These are phyloP conservation scores for Antennarius maculatus DNA, from an alignment of 2,797 vertebrate species.

Conservation along the genomic window DNA sequence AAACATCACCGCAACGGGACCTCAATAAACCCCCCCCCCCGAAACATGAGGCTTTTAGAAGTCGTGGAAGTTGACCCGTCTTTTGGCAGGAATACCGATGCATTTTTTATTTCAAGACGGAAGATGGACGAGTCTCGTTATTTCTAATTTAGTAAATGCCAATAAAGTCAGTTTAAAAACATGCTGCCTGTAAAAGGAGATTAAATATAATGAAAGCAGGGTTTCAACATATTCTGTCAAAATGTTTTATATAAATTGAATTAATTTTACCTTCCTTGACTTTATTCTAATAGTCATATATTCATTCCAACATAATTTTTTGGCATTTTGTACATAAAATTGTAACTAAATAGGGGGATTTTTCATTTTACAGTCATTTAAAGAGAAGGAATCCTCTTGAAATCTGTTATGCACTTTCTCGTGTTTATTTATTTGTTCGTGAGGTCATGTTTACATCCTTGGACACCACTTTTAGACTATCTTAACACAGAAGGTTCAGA, in stretches of 20 bases:
- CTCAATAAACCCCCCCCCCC: constrained; percentile 37
- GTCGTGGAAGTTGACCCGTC: constrained; percentile 24
- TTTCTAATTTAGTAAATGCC: constrained; percentile 19
- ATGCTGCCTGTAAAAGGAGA: too few species aligned
- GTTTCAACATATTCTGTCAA: neutral
- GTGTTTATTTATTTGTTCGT: neutral
- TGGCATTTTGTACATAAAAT: neutral
- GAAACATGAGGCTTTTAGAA: constrained; percentile 35
- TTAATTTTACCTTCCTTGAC: neutral
- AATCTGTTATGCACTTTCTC: neutral
- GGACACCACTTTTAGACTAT: neutral
- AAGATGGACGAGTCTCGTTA: constrained; percentile 16
- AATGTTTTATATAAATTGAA: too few species aligned
- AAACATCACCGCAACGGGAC: constrained; percentile 22
- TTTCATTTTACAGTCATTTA: neutral
- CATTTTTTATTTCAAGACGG: constrained; percentile 20
- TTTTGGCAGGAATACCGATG: constrained; percentile 12
- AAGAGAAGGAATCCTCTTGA: neutral
- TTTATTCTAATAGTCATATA: too few species aligned
- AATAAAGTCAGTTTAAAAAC: constrained; percentile 6
- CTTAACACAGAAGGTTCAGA: constrained; percentile 21
- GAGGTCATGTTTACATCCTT: constrained; percentile 7
- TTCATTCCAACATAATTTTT: neutral
- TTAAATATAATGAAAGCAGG: neutral
- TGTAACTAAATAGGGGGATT: neutral